phyloP scores from a whole-genome alignment of 2,113 vertebrate species.

The Hoplias malabaricus region DNA sequence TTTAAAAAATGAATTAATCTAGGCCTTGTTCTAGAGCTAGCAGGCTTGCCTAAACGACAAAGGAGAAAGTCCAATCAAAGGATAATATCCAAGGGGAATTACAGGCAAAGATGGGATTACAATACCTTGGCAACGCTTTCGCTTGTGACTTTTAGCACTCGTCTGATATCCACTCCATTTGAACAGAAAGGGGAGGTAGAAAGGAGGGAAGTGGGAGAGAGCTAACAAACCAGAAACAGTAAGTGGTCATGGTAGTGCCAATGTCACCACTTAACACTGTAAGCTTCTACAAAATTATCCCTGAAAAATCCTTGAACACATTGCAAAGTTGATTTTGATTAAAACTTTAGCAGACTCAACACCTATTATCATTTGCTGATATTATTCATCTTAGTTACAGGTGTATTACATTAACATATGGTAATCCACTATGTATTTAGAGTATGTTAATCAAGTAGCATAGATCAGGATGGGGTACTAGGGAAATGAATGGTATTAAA shows the following conservation, averaged over 20 bases:
- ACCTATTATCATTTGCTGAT: not conserved
- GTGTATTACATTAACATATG: not conserved
- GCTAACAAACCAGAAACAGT: constrained; percentile 96
- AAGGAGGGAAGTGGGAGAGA: constrained; percentile 93
- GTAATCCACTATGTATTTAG: not conserved
- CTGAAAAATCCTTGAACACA: not conserved
- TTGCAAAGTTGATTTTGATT: not conserved
- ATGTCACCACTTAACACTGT: constrained; percentile 39
- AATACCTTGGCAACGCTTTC: constrained; percentile 98
- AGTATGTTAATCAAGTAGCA: not conserved
- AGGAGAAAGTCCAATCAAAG: constrained; percentile 25
- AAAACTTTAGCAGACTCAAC: not conserved
- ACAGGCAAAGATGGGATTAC: constrained; percentile 68
- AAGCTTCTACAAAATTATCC: not conserved
- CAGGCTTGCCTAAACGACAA: constrained; percentile 18
- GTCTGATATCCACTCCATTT: constrained; percentile 99
- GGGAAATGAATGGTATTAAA: not conserved
- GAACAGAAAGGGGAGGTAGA: constrained; percentile 99
- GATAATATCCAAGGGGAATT: constrained; percentile 37
- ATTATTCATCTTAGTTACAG: no score
- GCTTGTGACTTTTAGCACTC: constrained; percentile 91
- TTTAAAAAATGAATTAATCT: constrained; percentile 7
- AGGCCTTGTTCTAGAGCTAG: constrained; percentile 29
- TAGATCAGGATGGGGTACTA: not conserved
- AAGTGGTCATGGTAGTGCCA: constrained; percentile 77